Evolutionary conservation across 1,140 invertebrate species (phyloP).

Genomic region (Wiebesia pumilae): DNA sequence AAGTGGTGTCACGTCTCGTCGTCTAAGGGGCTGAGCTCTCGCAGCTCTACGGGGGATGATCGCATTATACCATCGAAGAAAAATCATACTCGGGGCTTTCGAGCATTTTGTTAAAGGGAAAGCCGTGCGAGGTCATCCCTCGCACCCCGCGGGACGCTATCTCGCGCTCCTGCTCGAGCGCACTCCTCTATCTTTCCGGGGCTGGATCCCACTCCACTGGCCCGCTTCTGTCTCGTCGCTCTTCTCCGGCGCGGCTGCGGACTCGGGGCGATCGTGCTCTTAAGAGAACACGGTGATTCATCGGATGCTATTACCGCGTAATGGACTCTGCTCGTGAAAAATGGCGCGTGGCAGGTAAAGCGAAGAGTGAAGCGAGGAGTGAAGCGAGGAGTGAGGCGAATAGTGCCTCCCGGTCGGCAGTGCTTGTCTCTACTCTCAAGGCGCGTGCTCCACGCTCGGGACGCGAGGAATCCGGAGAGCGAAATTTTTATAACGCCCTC

Average conservation of each 20-base stretch:
- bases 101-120: conserved; percentile 46
- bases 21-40: conserved; percentile 21
- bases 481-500: conserved; percentile 60
- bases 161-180: not conserved
- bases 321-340: conserved; percentile 68
- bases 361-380: conserved; percentile 62
- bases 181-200: conserved; percentile 32
- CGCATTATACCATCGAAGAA: conserved; percentile 48
- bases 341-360: conserved; percentile 63
- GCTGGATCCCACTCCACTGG: conserved; percentile 45
- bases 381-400: conserved; percentile 58
- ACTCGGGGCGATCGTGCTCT: conserved; percentile 59
- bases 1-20: conserved; percentile 41
- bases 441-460: too few relatives aligned
- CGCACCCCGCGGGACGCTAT: conserved; percentile 23
- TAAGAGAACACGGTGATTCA: conserved; percentile 66
- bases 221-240: conserved; percentile 55
- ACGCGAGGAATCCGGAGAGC: too few relatives aligned
- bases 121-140: conserved; percentile 41
- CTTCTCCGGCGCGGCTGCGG: conserved; percentile 46
- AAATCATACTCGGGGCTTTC: conserved; percentile 52
- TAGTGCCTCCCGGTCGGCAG: conserved; percentile 2
- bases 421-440: conserved; percentile 15
- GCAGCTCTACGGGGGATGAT: conserved; percentile 35
- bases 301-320: conserved; percentile 66